Base-by-base conservation (phyloP, 2,888 invertebrate species). In the Elaeidobius kamerunicus region DNA sequence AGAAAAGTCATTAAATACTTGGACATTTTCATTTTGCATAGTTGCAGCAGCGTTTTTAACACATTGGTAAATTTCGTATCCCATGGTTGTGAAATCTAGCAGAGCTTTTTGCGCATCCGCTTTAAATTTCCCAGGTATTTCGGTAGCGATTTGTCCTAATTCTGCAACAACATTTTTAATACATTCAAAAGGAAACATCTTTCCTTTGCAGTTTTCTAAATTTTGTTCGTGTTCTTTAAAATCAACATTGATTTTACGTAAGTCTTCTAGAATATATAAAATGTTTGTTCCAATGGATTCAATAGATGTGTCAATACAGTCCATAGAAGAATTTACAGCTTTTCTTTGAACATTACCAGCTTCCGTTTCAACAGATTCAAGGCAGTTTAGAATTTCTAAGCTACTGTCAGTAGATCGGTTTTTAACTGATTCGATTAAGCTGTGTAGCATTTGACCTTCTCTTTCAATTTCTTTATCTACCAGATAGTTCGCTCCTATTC, bases 1-100 rank as follows among this genome's bases (percentile, higher is more conserved):
- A 19, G 40, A 17, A 16, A 48, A 40, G 34, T 32, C 28, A 40
- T 48, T 48, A 16, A 48, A 48, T 16, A 32, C 34, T 11, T 5
- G 7, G 14, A 40, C 15, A 32, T 40, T 38, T 32, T 19, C 20
- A 18, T 15, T 32, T 14, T 40, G 32, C 32, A 16, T 15, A 2
- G 5, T 15, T 14, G 32, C 32, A 32, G 30, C 32, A 19, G 40
- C 40, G 6, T 40, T n/a, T 3, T 5, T 18, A 12, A 1, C 14
- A 30, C 48, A 48, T 6, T 17, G 32, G 11, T 17, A 30, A 1
- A 30, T 14, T 12, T 12, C 32, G 32, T 11, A 12, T 1, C 2
- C 40, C 6, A 48, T 27, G 19, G 14, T 34, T 11, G n/a, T 6
- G 3, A 40, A 40, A 14, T 27, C 20, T 9, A 30, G 6, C n/a